phyloP scores from a whole-genome alignment of 2,888 invertebrate species.

The Cataglyphis altisquamis region DNA sequence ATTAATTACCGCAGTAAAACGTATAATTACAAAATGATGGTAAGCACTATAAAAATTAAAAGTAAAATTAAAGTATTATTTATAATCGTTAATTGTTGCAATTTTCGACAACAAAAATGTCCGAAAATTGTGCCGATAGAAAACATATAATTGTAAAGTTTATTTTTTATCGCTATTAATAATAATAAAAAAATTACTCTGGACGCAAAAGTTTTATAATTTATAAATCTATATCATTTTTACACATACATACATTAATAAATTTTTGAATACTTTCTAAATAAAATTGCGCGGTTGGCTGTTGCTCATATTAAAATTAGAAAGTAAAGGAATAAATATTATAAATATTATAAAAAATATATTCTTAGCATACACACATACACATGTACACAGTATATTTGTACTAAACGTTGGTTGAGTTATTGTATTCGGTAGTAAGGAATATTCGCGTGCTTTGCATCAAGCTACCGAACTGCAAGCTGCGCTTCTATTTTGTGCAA shows the following conservation, averaged over 20 bases:
- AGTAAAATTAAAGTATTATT: not conserved
- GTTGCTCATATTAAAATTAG: constrained; percentile 5
- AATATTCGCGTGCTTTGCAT: constrained; percentile 72
- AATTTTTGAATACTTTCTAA: not conserved
- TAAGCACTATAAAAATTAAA: not conserved
- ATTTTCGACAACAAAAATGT: not conserved
- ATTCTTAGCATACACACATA: not conserved
- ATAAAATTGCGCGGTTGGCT: not conserved
- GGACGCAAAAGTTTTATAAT: not conserved
- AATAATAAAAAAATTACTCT: not conserved
- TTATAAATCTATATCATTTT: not conserved
- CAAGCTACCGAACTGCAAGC: constrained; percentile 73
- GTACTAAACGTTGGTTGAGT: constrained; percentile 67
- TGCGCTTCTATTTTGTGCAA: constrained; percentile 74
- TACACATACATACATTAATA: not conserved
- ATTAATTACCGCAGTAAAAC: not conserved
- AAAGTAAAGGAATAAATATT: not conserved
- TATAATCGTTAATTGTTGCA: not conserved
- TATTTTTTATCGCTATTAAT: not conserved
- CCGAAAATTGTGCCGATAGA: not conserved
- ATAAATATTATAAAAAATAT: not conserved
- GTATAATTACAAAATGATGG: not conserved
- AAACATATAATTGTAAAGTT: not conserved
- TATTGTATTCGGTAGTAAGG: constrained; percentile 70
- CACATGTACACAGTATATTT: not conserved